Base-by-base conservation (phyloP, 2,888 invertebrate genomes). In the Troides helena region DNA sequence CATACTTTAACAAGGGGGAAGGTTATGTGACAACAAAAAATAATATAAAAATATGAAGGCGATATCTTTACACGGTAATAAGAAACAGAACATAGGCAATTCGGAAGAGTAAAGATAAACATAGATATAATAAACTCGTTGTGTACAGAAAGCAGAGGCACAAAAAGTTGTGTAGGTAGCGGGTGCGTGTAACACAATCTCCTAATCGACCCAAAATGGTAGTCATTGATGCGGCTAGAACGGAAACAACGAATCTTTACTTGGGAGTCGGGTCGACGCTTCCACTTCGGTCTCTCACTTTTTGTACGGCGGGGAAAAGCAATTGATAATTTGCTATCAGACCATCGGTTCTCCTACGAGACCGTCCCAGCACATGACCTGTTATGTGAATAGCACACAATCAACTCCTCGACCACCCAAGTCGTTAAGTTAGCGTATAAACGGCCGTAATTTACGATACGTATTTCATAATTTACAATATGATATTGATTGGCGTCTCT, bases 191-290 rank as follows among this genome's bases (percentile, higher is more conserved):
- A 92, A 92, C 88, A 89, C 89, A 90, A 92, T 92, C 90, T 91
- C 78, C 85, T 86, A 88, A 91, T 92, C 91, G 90, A 90, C 88
- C 90, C 85, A 91, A 90, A 92, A 89, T 91, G 90, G 91, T 90
- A 90, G 90, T 85, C 90, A 91, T 90, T 91, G 88, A 90, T 84
- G 87, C 88, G 87, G 85, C 87, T 85, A 86, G 87, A 91, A 82
- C 90, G 92, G 92, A 91, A 90, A 90, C 88, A 89, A 90, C 88
- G 89, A 90, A 90, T 91, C 90, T 88, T 83, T 78, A 81, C 78
- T 80, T 85, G 89, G 89, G 89, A 89, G 83, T 74, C 82, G 88
- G 89, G 85, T 83, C 81, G 81, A 77, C 75, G 79, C 80, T 84
- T 80, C 80, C 79, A 79, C 82, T 84, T 81, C 81, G 78, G 82